Evolutionary conservation across 2,888 invertebrate species (phyloP).

Genomic region (Lymantria monacha): DNA sequence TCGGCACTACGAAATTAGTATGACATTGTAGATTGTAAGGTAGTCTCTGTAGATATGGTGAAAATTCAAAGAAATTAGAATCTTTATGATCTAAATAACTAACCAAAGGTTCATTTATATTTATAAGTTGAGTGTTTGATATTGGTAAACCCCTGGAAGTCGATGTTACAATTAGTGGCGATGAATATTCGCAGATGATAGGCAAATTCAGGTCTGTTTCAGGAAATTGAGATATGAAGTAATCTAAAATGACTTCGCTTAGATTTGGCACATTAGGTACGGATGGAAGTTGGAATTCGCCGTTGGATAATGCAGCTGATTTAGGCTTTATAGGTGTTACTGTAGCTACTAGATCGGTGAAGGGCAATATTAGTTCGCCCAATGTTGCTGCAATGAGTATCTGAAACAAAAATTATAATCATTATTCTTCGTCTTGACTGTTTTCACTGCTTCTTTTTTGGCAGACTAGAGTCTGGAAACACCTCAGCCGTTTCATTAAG

Average conservation of each 20-base stretch:
- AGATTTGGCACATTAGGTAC: background rate
- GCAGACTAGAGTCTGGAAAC: no score
- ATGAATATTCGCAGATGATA: background rate
- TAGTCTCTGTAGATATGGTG: background rate
- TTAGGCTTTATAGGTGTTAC: slow-evolving; percentile 17
- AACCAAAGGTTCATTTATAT: background rate
- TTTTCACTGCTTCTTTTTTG: no score
- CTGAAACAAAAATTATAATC: slow-evolving; percentile 11
- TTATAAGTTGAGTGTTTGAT: background rate
- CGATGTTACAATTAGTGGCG: slow-evolving; percentile 4
- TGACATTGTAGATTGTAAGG: background rate
- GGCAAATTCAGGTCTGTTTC: background rate
- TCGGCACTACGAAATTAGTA: background rate
- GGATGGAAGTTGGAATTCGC: background rate
- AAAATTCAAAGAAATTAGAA: background rate
- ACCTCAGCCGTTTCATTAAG: no score
- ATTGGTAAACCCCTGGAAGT: background rate
- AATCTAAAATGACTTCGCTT: slow-evolving; percentile 2
- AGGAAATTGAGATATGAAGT: slow-evolving; percentile 1
- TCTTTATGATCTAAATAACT: background rate
- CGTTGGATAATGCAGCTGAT: background rate
- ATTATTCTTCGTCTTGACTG: background rate
- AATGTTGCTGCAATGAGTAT: background rate
- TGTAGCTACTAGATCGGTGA: slow-evolving; percentile 5
- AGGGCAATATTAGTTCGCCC: slow-evolving; percentile 5